phyloP scores from a whole-genome alignment of 2,113 vertebrate species.

The Corythaixoides concolor region DNA sequence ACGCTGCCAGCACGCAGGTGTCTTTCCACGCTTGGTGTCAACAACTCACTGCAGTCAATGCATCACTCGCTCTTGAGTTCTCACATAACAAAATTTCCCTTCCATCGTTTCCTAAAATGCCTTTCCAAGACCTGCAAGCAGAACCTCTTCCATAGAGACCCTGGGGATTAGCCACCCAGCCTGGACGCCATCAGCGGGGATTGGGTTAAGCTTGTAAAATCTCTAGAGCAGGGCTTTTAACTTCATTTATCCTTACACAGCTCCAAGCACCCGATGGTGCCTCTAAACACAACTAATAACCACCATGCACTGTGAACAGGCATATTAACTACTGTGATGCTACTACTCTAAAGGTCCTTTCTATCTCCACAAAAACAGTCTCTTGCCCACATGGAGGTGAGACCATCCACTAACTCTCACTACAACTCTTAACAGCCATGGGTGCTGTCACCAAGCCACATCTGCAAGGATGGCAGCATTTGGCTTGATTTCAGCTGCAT shows the following conservation, averaged over 20 bases:
- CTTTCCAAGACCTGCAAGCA: background rate
- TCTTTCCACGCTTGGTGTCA: background rate
- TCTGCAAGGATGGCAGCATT: background rate
- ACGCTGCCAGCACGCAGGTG: background rate
- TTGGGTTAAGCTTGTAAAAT: background rate
- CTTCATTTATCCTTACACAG: background rate
- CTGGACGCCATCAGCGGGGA: background rate
- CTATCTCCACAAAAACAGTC: background rate
- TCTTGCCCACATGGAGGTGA: background rate
- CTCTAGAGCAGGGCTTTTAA: background rate
- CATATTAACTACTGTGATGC: background rate
- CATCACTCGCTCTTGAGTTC: background rate
- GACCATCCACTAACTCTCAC: background rate
- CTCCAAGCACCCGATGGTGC: background rate
- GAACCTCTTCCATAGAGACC: background rate
- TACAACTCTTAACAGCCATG: background rate
- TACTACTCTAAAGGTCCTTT: conserved; percentile 19
- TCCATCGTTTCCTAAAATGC: background rate
- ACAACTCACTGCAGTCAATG: background rate
- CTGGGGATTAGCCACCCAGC: background rate
- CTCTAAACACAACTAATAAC: conserved; percentile 27
- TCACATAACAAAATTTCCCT: background rate
- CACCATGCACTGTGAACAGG: background rate
- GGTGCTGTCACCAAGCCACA: background rate
- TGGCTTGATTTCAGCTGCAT: background rate